phyloP scores from a whole-genome alignment of 1,140 invertebrate species.

The Drosophila obscura region DNA sequence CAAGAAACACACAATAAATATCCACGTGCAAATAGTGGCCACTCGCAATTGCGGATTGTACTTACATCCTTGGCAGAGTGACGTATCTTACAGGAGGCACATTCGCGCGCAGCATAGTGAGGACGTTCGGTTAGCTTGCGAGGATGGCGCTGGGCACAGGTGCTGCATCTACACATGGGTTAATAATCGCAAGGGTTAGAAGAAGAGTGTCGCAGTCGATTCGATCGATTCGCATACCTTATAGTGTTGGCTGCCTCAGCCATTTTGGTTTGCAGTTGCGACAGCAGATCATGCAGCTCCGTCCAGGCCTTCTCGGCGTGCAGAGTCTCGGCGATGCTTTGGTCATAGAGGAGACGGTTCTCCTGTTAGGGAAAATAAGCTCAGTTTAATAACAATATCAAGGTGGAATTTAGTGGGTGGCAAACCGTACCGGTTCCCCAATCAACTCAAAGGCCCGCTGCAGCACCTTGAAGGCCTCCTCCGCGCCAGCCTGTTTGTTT shows the following conservation, averaged over 20 bases:
- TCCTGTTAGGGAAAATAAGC: constrained; percentile 85
- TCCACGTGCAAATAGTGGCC: background rate
- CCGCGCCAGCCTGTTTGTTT: constrained; percentile 96
- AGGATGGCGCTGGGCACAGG: constrained; percentile 95
- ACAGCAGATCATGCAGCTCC: constrained; percentile 91
- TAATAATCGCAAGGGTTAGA: background rate
- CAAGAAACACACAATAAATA: background rate
- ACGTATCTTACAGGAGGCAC: constrained; percentile 93
- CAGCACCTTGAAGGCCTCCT: constrained; percentile 97
- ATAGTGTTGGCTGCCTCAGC: constrained; percentile 96
- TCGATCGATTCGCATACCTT: constrained; percentile 81
- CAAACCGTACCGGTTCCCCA: constrained; percentile 91
- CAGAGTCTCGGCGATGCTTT: constrained; percentile 88
- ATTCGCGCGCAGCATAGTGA: constrained; percentile 95
- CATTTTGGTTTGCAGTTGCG: constrained; percentile 96
- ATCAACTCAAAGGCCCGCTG: constrained; percentile 97
- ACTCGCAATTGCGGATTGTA: background rate
- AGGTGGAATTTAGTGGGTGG: background rate
- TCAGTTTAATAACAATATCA: background rate
- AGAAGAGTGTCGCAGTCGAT: no score
- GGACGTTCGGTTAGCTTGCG: constrained; percentile 92
- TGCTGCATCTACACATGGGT: constrained; percentile 88
- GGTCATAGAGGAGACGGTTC: constrained; percentile 90
- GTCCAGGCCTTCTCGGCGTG: constrained; percentile 93
- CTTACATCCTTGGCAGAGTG: constrained; percentile 95